Base-by-base conservation (phyloP, 2,797 vertebrate species). In the Limosa lapponica region DNA sequence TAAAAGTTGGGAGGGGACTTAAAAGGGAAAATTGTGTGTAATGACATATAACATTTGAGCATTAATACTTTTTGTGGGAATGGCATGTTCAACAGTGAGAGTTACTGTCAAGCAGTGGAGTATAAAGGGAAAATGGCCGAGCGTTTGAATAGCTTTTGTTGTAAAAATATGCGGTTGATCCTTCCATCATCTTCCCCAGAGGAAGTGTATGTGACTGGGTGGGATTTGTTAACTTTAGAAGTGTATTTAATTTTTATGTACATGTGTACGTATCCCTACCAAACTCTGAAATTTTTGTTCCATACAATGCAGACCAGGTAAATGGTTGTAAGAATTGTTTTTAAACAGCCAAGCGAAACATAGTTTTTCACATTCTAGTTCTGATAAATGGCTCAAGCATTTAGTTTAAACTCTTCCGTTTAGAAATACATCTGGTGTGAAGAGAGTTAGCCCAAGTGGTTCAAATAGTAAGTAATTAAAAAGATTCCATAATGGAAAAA, bases 381-480 rank as follows among this genome's bases (percentile, higher is more conserved):
- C 49, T 89, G 34, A 73, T 82, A 82, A 82, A 87, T 39, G 85
- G 36, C 66, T 66, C 32, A 89, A 87, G 36, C 36, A 64, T 62
- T 90, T 88, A 77, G 30, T 73, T 89, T 69, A 84, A 93, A 80
- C 23, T 75, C 13, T 92, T 92, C 36, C 9, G 34, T 51, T 90
- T 62, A 90, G 73, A 91, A 82, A 36, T 89, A 39, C 15, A 36
- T 81, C 41, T 85, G 27, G 5, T 69, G 54, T 69, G 82, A 86
- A 91, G 37, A 80, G n/a, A 94, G 48, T 89, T 86, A 67, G 39
- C 62, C 58, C 71, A 62, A 85, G 61, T 79, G 55, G 32, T 89
- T 87, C 51, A 87, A 90, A 64, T 80, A 74, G 44, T 87, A 81
- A 93, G 27, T 87, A 92, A 82, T 69, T 90, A 46, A 75, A 65